Conservation (phyloP, 2,113 vertebrate species). For the Silurus glanis region DNA sequence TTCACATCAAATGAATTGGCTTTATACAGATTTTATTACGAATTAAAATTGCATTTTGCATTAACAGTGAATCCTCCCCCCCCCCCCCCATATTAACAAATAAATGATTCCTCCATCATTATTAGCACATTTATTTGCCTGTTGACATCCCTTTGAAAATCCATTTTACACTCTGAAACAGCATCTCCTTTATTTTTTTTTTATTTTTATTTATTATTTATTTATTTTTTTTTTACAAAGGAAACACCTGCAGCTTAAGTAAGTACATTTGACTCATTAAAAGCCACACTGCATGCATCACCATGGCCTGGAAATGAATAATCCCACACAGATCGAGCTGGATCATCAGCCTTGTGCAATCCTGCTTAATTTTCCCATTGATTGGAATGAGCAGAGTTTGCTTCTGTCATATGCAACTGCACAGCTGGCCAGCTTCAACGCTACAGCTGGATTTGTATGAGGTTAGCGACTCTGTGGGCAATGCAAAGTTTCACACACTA, state of each 20-base stretch:
- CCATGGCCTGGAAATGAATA: background rate
- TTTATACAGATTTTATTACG: background rate
- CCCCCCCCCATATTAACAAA: background rate
- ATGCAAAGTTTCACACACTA: background rate
- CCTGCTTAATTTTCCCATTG: background rate
- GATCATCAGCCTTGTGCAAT: background rate
- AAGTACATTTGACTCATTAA: slow-evolving; percentile 7
- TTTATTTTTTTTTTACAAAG: background rate
- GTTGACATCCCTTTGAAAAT: background rate
- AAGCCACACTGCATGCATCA: background rate
- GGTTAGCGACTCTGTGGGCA: background rate
- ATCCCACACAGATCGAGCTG: background rate
- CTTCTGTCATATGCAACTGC: background rate
- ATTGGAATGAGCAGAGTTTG: background rate
- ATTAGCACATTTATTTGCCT: background rate
- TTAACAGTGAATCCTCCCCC: background rate
- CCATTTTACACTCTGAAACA: background rate
- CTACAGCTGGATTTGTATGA: background rate
- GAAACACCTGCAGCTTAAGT: slow-evolving; percentile 9
- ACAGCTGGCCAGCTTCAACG: background rate
- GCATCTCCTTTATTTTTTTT: too few species aligned
- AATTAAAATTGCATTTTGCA: background rate
- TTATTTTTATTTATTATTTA: too few species aligned
- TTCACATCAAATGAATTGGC: background rate
- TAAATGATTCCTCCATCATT: background rate